Conservation (phyloP, 2,888 invertebrate genomes). For the Cheilosia scutellata region DNA sequence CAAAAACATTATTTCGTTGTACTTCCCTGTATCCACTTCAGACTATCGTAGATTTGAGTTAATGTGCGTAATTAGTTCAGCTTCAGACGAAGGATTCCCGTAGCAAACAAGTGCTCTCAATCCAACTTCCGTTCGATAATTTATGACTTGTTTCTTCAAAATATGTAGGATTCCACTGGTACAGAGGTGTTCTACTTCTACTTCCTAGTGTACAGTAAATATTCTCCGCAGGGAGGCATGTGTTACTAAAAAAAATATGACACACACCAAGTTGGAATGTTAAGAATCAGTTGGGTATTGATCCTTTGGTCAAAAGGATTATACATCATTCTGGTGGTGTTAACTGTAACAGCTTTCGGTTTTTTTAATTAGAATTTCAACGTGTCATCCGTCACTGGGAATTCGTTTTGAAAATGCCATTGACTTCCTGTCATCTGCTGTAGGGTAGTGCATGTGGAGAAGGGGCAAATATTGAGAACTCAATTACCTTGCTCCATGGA, state of each 20-base stretch:
- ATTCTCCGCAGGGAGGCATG: not conserved
- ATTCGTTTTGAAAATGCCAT: slow-evolving; percentile 31
- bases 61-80: slow-evolving; percentile 22
- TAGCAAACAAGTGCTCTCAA: slow-evolving; percentile 31
- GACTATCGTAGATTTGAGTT: not conserved
- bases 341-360: slow-evolving; percentile 50
- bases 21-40: not conserved
- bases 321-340: slow-evolving; percentile 57
- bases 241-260: not conserved
- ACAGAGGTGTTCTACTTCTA: slow-evolving; percentile 2
- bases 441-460: not conserved
- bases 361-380: slow-evolving; percentile 64
- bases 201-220: slow-evolving; percentile 10
- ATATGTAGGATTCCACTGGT: slow-evolving; percentile 9
- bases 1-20: not conserved
- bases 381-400: slow-evolving; percentile 52
- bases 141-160: slow-evolving; percentile 38
- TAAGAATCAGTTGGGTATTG: slow-evolving; percentile 54
- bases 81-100: slow-evolving; percentile 35
- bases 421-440: slow-evolving; percentile 69
- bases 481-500: slow-evolving; percentile 42
- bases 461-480: slow-evolving; percentile 36
- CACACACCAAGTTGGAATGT: slow-evolving; percentile 7
- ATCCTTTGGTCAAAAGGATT: slow-evolving; percentile 65
- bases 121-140: slow-evolving; percentile 54